These are phyloP conservation scores for Esperia sulphurella DNA, from an alignment of 2,888 invertebrate species.

Conservation along the genomic window DNA sequence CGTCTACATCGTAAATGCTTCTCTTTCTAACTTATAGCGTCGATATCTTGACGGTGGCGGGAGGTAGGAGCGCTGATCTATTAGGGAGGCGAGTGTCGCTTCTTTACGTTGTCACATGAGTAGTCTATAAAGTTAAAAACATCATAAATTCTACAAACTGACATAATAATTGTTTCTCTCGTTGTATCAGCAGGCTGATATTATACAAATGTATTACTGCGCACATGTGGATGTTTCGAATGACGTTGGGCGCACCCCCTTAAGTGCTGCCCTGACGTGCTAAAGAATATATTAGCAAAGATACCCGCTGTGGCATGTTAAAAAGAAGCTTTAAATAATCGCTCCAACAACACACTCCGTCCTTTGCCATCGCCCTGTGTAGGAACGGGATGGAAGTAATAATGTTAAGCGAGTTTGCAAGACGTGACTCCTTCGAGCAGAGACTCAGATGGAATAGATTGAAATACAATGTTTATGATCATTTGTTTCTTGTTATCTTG, in stretches of 20 bases:
- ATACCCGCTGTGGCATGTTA: slow-evolving; percentile 23
- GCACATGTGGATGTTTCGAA: slow-evolving; percentile 41
- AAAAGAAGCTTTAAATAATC: slow-evolving; percentile 16
- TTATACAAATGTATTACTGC: slow-evolving; percentile 39
- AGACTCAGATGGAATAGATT: slow-evolving; percentile 6
- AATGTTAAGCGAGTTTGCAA: slow-evolving; percentile 8
- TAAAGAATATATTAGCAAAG: slow-evolving; percentile 54
- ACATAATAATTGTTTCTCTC: slow-evolving; percentile 23
- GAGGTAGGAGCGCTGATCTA: no score
- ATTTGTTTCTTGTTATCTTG: slow-evolving; percentile 2
- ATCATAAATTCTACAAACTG: slow-evolving; percentile 9
- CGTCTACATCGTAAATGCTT: no score
- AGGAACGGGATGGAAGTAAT: slow-evolving; percentile 2
- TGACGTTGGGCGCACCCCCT: slow-evolving; percentile 47
- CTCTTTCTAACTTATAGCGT: no score
- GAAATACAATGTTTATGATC: slow-evolving; percentile 8
- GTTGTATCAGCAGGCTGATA: slow-evolving; percentile 20
- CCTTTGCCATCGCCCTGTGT: background rate
- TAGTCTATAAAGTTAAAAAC: no score
- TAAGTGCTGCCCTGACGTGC: slow-evolving; percentile 48
- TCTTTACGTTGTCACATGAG: no score
- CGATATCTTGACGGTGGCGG: no score
- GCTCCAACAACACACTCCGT: slow-evolving; percentile 3
- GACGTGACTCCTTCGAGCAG: slow-evolving; percentile 9
- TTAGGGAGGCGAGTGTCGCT: no score